Conservation (phyloP, 2,113 vertebrate genomes). For the Pycnonotus jocosus region DNA sequence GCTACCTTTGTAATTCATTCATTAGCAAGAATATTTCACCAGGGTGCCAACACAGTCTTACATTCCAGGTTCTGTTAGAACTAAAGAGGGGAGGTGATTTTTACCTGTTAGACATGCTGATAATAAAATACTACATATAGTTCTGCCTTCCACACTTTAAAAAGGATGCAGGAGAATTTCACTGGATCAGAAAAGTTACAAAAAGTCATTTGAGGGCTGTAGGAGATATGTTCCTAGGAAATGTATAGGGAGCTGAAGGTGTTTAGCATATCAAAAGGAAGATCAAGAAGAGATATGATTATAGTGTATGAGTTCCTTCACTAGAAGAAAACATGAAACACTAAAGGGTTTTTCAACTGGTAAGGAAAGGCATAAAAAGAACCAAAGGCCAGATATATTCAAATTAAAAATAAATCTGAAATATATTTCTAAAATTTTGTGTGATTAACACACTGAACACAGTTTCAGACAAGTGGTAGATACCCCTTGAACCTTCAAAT, state of each 20-base stretch:
- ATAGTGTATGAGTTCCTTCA: constrained; percentile 22
- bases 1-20: constrained; percentile 59
- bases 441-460: background rate
- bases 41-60: constrained; percentile 51
- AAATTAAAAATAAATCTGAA: constrained; percentile 50
- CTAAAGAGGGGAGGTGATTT: constrained; percentile 57
- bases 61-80: constrained; percentile 60
- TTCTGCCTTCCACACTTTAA: constrained; percentile 41
- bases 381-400: constrained; percentile 31
- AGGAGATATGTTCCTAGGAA: constrained; percentile 37
- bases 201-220: constrained; percentile 60
- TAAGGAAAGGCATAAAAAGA: constrained; percentile 45
- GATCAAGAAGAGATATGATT: constrained; percentile 50
- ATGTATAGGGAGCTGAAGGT: constrained; percentile 31
- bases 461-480: background rate
- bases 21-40: constrained; percentile 64
- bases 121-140: constrained; percentile 59
- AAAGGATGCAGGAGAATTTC: constrained; percentile 51
- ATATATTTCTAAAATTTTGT: background rate
- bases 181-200: constrained; percentile 62
- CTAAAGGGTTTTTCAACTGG: constrained; percentile 25
- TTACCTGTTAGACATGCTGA: constrained; percentile 54
- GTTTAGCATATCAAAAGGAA: constrained; percentile 56
- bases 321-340: constrained; percentile 8
- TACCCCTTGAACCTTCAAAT: background rate